A percentile compares a stretch with the other conserved stretches of the same genome.
phyloP scores from a whole-genome alignment of 2,113 vertebrate species.

The Dendropsophus ebraccatus region DNA sequence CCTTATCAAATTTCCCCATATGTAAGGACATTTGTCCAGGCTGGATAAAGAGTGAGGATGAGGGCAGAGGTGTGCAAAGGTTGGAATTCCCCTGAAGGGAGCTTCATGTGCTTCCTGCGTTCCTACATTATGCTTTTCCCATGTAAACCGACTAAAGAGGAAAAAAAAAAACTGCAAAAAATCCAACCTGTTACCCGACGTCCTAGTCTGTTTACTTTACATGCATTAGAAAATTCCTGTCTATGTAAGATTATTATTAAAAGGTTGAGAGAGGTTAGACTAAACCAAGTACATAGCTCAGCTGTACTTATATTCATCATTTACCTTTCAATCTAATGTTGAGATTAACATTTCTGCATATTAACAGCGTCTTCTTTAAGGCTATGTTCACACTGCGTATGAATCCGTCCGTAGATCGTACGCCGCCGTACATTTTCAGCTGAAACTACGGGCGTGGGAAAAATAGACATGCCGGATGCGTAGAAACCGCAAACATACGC shows the following conservation, averaged over 20 bases:
- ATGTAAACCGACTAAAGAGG: background rate
- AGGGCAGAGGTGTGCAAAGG: slow-evolving; percentile 8
- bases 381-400: too few relatives aligned
- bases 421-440: too few relatives aligned
- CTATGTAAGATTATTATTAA: background rate
- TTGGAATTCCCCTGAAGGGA: slow-evolving; percentile 23
- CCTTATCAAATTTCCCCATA: slow-evolving; percentile 23
- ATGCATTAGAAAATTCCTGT: background rate
- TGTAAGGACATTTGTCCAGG: slow-evolving; percentile 4
- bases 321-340: background rate
- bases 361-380: background rate
- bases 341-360: background rate
- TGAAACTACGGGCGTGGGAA: too few relatives aligned
- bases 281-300: background rate
- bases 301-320: background rate
- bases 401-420: too few relatives aligned
- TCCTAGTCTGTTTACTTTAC: background rate
- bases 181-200: slow-evolving; percentile 3
- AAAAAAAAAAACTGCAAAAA: background rate
- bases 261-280: background rate
- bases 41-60: background rate
- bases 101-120: background rate
- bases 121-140: slow-evolving; percentile 12
- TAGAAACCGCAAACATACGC: too few relatives aligned
- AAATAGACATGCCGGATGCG: too few relatives aligned